phyloP scores from a whole-genome alignment of 1,140 invertebrate genomes.

The Triops longicaudatus region DNA sequence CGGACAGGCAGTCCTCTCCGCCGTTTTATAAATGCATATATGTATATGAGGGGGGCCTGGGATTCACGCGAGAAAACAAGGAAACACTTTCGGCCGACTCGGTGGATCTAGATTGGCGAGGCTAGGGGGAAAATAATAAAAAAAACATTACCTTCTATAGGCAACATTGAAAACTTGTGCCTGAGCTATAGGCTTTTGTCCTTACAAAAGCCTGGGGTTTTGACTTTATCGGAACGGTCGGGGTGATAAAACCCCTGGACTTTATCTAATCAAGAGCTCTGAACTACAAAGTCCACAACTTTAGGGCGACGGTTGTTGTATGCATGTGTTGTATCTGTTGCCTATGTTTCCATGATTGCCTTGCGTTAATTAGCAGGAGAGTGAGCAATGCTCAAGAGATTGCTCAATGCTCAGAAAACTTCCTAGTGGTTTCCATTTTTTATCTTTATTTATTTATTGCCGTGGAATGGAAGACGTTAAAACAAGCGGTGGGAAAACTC shows the following conservation, averaged over 20 bases:
- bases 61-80: background rate
- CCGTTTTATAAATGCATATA: background rate
- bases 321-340: background rate
- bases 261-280: slow-evolving; percentile 8
- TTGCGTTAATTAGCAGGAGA: background rate
- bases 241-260: background rate
- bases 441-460: no score
- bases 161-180: background rate
- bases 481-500: no score
- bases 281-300: background rate
- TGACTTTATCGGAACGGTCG: no score
- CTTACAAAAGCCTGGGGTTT: background rate
- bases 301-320: background rate
- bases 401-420: no score
- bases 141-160: background rate
- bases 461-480: no score
- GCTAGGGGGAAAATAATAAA: background rate
- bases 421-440: no score
- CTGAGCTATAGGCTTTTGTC: background rate
- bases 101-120: background rate
- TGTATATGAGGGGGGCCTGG: background rate
- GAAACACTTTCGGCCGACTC: background rate
- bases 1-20: background rate
- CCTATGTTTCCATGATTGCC: background rate
- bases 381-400: no score